These are phyloP conservation scores for Etheostoma spectabile DNA, from an alignment of 2,113 vertebrate species.

Conservation along the genomic window DNA sequence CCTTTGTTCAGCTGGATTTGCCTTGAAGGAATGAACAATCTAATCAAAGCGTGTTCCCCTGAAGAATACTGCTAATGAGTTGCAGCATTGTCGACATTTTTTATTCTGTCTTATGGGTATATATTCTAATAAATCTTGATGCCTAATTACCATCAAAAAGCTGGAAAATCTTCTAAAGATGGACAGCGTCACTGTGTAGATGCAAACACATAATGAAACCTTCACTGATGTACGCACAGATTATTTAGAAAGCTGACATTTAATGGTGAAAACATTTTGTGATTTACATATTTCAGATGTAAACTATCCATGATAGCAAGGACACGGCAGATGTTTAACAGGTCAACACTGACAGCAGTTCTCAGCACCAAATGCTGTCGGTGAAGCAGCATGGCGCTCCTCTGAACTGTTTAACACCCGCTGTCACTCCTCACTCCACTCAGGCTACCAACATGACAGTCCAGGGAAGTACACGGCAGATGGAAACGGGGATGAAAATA, in stretches of 20 bases:
- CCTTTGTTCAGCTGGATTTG: slow-evolving; percentile 75
- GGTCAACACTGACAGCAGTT: slow-evolving; percentile 44
- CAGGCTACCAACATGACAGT: slow-evolving; percentile 19
- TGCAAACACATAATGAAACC: background rate
- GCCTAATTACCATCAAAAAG: slow-evolving; percentile 78
- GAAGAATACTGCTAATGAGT: slow-evolving; percentile 82
- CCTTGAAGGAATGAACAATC: slow-evolving; percentile 79
- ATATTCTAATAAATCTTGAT: slow-evolving; percentile 80
- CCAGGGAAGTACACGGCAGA: slow-evolving; percentile 45
- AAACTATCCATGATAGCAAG: slow-evolving; percentile 26
- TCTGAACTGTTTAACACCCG: slow-evolving; percentile 45
- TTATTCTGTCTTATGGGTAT: slow-evolving; percentile 80
- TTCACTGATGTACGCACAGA: slow-evolving; percentile 1
- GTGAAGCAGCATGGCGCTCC: slow-evolving; percentile 29
- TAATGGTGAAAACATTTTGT: slow-evolving; percentile 22
- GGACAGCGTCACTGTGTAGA: slow-evolving; percentile 54
- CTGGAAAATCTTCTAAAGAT: slow-evolving; percentile 59
- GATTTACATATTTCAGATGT: slow-evolving; percentile 31
- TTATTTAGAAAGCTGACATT: slow-evolving; percentile 51
- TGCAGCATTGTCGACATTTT: slow-evolving; percentile 77
- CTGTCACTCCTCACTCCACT: slow-evolving; percentile 37
- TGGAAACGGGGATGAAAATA: slow-evolving; percentile 42
- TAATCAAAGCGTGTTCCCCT: slow-evolving; percentile 80
- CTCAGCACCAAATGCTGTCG: slow-evolving; percentile 37
- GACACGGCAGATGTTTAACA: slow-evolving; percentile 57